Evolutionary conservation across 1,140 invertebrate genomes (phyloP), one percentile per base, ranked within the genome.

Genomic region (Bombus breviceps): DNA sequence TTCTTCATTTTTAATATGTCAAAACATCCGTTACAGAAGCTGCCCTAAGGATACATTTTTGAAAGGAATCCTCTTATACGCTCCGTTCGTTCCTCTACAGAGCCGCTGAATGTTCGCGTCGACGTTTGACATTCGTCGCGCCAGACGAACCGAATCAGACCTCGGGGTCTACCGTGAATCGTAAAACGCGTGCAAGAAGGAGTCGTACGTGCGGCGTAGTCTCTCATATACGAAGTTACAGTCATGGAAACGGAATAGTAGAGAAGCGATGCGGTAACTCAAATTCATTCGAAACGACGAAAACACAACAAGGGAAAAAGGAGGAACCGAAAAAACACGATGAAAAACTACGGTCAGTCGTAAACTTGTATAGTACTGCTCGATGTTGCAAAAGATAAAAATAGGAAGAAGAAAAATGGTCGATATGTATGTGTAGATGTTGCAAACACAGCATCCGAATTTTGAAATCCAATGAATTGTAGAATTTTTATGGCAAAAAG

Each of bases 21-120:
- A 80, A 80, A 80, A 80, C 68, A 85, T 64, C 76, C 79, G 57
- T 69, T 81, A 32, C 81, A 71, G 86, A 82, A 75, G 81, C 74
- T 90, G 69, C 86, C 81, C 86, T 79, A 89, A 89, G 79, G 87
- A 82, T 89, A 89, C 77, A 85, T 89, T 83, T 89, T 73, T 81
- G 74, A 88, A 76, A 81, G 79, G 74, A 77, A 86, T 88, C 83
- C 78, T 88, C 87, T 88, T 89, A 88, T 76, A 89, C 83, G 83
- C 59, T 59, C 41, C 64, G 72, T 84, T 37, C 72, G 73, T 37
- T 76, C 34, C 73, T 85, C 62, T 57, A 4, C 68, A 64, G 71
- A 41, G 6, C 78, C 34, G 66, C n/a, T 71, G 83, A 53, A 83
- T 76, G 41, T 78, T 59, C 78, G 64, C 78, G 74, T 86, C 83